Evolutionary conservation across 1,140 invertebrate species (phyloP).

Genomic region (Solenopsis fugax): DNA sequence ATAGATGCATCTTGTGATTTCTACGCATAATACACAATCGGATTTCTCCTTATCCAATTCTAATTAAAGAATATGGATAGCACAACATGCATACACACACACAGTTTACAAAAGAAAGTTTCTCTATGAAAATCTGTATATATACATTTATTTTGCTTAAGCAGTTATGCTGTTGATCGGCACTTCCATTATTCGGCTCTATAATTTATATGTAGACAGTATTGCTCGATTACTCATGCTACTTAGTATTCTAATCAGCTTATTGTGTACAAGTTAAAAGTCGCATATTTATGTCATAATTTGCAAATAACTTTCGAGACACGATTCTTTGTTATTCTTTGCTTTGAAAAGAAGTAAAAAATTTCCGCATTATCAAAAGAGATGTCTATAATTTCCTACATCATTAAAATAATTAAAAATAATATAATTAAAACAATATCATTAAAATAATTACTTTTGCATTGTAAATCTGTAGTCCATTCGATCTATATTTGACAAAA

Average conservation of each 20-base stretch:
- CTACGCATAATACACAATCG: not conserved
- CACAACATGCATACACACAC: too few species aligned
- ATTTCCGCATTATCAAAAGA: not conserved
- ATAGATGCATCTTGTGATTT: not conserved
- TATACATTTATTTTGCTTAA: not conserved
- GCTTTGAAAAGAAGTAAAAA: not conserved
- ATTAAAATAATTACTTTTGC: not conserved
- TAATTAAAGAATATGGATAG: constrained; percentile 14
- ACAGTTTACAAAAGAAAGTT: not conserved
- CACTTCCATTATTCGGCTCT: not conserved
- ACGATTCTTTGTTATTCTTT: not conserved
- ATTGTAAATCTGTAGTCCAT: not conserved
- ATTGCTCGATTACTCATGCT: not conserved
- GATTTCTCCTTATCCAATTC: not conserved
- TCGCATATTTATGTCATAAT: not conserved
- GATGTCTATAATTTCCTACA: not conserved
- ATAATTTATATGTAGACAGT: not conserved
- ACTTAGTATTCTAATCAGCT: not conserved
- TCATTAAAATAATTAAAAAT: not conserved
- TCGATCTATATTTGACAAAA: not conserved
- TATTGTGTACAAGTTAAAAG: not conserved
- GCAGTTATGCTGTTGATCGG: not conserved
- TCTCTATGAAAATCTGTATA: not conserved
- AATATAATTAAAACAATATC: not conserved
- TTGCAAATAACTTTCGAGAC: not conserved